Conservation (phyloP, 2,888 invertebrate species). For the Junonia oenone region DNA sequence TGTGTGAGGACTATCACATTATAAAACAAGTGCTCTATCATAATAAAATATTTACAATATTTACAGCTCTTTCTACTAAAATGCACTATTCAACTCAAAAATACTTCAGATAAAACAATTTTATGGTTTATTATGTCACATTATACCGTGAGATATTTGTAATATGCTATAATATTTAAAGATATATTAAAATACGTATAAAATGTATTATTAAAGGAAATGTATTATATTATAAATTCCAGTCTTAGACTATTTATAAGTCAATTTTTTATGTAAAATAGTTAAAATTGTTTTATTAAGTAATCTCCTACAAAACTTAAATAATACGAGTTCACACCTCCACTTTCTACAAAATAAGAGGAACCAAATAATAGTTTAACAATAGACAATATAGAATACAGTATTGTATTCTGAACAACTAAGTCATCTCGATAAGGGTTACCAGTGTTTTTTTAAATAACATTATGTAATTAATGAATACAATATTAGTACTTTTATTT, state of each 20-base stretch:
- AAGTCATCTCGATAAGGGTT: conserved; percentile 5
- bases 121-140: conserved; percentile 2
- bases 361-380: conserved; percentile 39
- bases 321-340: conserved; percentile 27
- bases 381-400: conserved; percentile 39
- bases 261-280: conserved; percentile 1
- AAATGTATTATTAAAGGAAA: not conserved
- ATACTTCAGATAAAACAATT: conserved; percentile 26
- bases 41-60: conserved; percentile 55
- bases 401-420: conserved; percentile 36
- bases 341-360: conserved; percentile 33
- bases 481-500: not conserved
- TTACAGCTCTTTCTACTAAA: conserved; percentile 54
- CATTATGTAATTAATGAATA: not conserved
- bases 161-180: not conserved
- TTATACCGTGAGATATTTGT: not conserved
- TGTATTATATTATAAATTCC: not conserved
- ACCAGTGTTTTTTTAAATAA: not conserved
- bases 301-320: conserved; percentile 26
- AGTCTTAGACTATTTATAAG: conserved; percentile 1
- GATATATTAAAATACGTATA: not conserved
- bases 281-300: conserved; percentile 24
- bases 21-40: conserved; percentile 63
- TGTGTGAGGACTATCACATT: conserved; percentile 70
- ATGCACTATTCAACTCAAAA: conserved; percentile 46